Evolutionary conservation across 1,140 invertebrate genomes (phyloP), one percentile per base, ranked within the genome.

Genomic region (Bombus impatiens): DNA sequence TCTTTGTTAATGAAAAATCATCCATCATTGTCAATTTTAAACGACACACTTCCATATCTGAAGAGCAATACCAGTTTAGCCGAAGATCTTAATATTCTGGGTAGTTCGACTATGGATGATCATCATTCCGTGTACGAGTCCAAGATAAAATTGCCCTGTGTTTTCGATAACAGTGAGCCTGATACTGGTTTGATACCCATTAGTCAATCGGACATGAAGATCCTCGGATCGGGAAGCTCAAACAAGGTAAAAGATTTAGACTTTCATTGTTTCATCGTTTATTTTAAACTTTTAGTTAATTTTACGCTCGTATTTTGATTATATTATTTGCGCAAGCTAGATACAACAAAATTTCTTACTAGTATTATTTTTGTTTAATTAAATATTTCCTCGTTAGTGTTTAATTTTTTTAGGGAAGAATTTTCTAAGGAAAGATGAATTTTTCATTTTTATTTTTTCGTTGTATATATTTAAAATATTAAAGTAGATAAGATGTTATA

Each of bases 51-150:
- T 12, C 85, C 92, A 32, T 93, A 91, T 40, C 75, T 93, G 28
- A 93, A 93, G 86, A 88, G 84, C 75, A 88, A 72, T 62, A 92
- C 88, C 4, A 88, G 78, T 32, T 86, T 92, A 15, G 70, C 67
- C 13, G 93, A 94, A 13, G 93, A 94, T 25, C 80, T 94, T 12
- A 89, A 82, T 12, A 91, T 93, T 68, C 86, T 94, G 0, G 88
- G 79, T 3, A 87, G 76, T 13, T 79, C 88, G 44, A 28, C 74
- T 12, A 78, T 77, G 87, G 88, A 89, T 12, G 87, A 88, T 70
- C 88, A 92, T 84, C 89, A 90, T 53, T 84, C 89, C 3, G 92
- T 92, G 8, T 93, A 92, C 10, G 90, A 91, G 18, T 8, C 88
- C 0, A 93, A 92, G 80, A 84, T 94, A 10, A 93, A 91, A 80